A percentile compares a stretch with the other conserved stretches of the same genome.
phyloP scores from a whole-genome alignment of 2,797 vertebrate species.

The Aldrovandia affinis region DNA sequence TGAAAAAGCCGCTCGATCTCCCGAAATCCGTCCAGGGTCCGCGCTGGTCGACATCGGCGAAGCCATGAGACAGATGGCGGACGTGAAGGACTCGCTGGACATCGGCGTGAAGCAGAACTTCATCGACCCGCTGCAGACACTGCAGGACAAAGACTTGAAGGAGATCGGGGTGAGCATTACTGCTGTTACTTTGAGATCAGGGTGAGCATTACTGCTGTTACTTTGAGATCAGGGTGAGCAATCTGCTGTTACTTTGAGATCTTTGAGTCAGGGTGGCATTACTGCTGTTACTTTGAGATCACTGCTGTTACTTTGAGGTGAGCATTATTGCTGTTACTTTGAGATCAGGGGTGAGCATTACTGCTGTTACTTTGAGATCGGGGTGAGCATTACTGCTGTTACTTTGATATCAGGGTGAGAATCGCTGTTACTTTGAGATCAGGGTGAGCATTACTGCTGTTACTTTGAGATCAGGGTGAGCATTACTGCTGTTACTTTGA shows the following conservation, averaged over 20 bases:
- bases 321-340: neutral
- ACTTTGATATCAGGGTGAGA: neutral
- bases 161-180: conserved; percentile 83
- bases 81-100: conserved; percentile 91
- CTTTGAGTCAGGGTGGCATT: conserved; percentile 76
- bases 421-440: too few species aligned
- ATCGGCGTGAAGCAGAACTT: conserved; percentile 94
- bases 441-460: conserved; percentile 67
- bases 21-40: conserved; percentile 63
- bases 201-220: conserved; percentile 62
- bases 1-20: neutral
- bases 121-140: conserved; percentile 87
- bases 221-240: conserved; percentile 82
- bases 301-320: conserved; percentile 85
- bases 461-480: conserved; percentile 82
- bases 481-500: neutral
- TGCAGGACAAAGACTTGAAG: conserved; percentile 94
- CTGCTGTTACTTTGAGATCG: too few species aligned
- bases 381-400: conserved; percentile 64
- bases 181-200: neutral
- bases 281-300: neutral
- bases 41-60: conserved; percentile 87
- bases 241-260: neutral
- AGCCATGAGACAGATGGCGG: conserved; percentile 90
- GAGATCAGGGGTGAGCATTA: too few species aligned